phyloP scores from a whole-genome alignment of 2,113 vertebrate genomes.

The Calypte anna region DNA sequence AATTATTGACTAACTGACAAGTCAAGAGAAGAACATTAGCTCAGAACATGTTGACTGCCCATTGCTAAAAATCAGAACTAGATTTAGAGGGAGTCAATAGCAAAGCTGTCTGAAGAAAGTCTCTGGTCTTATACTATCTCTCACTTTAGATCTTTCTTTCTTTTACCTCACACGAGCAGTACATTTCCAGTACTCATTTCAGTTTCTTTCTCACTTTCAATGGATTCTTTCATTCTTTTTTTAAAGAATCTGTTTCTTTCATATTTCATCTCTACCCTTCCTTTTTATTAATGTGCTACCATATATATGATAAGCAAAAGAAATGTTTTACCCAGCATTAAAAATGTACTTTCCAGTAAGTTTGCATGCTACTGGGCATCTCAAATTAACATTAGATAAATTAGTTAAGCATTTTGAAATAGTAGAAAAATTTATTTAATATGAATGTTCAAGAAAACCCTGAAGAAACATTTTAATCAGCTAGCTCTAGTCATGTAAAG shows the following conservation, averaged over 20 bases:
- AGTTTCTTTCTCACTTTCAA: not conserved
- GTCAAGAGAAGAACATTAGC: not conserved
- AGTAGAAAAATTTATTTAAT: conserved; percentile 1
- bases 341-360: not conserved
- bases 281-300: not conserved
- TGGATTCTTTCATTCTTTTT: not conserved
- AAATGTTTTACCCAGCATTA: not conserved
- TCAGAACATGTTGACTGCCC: not conserved
- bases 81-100: not conserved
- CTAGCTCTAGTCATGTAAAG: not conserved
- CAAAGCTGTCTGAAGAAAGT: not conserved
- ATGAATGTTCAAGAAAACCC: conserved; percentile 24
- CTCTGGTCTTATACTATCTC: not conserved
- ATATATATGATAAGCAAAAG: not conserved
- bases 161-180: not conserved
- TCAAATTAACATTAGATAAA: not conserved
- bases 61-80: not conserved
- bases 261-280: not conserved
- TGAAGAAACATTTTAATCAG: conserved; percentile 40
- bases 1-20: conserved; percentile 14
- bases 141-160: not conserved
- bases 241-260: not conserved
- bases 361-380: not conserved
- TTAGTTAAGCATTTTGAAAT: conserved; percentile 14
- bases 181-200: not conserved